A percentile compares a stretch with the other conserved stretches of the same genome.
Conservation (phyloP, 2,888 invertebrate species). For the Scrobipalpa costella region DNA sequence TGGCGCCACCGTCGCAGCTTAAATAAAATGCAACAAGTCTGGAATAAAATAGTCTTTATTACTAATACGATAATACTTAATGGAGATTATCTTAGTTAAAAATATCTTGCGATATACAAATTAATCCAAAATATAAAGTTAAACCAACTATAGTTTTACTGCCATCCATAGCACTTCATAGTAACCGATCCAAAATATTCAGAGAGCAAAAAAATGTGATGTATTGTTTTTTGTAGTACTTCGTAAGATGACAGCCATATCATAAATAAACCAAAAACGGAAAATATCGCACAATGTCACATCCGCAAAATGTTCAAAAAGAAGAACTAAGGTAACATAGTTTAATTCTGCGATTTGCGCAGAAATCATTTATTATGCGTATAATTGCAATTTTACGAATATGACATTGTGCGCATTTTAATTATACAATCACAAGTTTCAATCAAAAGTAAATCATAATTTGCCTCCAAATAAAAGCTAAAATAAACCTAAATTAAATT, state of each 20-base stretch:
- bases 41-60: constrained; percentile 71
- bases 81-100: constrained; percentile 43
- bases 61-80: constrained; percentile 62
- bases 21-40: constrained; percentile 41
- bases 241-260: not conserved
- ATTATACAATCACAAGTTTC: not conserved
- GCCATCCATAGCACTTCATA: not conserved
- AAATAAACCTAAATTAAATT: constrained; percentile 12
- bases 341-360: too few species aligned
- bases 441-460: not conserved
- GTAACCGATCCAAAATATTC: constrained; percentile 8
- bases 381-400: too few species aligned
- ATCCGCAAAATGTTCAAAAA: not conserved
- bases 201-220: constrained; percentile 15
- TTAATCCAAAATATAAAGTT: not conserved
- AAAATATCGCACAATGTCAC: not conserved
- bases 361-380: too few species aligned
- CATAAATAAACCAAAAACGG: not conserved
- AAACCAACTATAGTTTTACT: not conserved
- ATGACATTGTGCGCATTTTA: not conserved
- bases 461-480: constrained; percentile 10
- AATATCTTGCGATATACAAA: constrained; percentile 18
- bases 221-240: not conserved
- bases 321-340: too few species aligned
- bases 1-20: too few species aligned